Percentiles rank a stretch among this genome's conserved stretches.
phyloP scores from a whole-genome alignment of 2,797 vertebrate species.

The Protonibea diacanthus region DNA sequence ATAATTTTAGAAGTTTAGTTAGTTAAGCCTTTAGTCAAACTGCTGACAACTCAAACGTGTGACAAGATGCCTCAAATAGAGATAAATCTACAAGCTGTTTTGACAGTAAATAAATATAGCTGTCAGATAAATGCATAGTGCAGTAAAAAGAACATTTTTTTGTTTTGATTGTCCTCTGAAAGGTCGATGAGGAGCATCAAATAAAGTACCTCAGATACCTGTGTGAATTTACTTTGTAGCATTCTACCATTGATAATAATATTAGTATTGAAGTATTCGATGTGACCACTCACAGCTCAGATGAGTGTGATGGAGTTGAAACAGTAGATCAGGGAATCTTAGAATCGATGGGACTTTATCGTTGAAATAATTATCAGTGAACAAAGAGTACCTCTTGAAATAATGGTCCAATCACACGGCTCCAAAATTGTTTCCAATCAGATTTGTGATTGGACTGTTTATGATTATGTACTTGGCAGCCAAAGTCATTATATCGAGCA shows the following conservation, averaged over 20 bases:
- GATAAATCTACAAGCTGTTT: too few species aligned
- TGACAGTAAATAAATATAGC: too few species aligned
- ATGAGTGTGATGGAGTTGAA: neutral
- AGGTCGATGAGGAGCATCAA: neutral
- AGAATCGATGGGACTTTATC: neutral
- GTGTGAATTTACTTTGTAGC: neutral
- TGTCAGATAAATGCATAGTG: neutral
- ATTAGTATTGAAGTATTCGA: neutral
- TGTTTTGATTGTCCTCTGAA: neutral
- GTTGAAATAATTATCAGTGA: slow-evolving; percentile 19
- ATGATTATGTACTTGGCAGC: slow-evolving; percentile 8
- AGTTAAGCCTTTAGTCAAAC: neutral
- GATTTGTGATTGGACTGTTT: neutral
- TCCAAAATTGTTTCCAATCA: neutral
- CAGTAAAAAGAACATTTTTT: neutral
- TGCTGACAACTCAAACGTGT: too few species aligned
- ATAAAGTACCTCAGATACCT: neutral
- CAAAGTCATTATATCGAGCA: slow-evolving; percentile 21
- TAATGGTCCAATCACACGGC: slow-evolving; percentile 2
- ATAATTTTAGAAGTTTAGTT: neutral
- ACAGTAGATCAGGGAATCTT: neutral
- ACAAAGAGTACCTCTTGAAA: slow-evolving; percentile 1
- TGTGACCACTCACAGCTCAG: neutral
- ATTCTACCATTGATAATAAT: neutral
- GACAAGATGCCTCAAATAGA: too few species aligned